Conservation (phyloP, 1,140 invertebrate genomes). For the Zeugodacus cucurbitae region DNA sequence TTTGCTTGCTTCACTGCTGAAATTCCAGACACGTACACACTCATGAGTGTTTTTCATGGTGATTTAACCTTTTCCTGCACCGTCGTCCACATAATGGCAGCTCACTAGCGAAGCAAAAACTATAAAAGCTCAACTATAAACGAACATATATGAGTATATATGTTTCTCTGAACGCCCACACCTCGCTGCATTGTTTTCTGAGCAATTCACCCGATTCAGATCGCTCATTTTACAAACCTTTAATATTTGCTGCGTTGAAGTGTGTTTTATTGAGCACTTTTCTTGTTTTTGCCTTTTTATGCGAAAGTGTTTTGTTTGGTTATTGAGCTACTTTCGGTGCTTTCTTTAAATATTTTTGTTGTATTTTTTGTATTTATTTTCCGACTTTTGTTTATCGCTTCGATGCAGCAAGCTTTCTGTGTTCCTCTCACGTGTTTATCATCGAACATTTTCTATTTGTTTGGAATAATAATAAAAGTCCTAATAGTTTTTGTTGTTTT, state of each 20-base stretch:
- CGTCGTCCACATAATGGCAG: neutral
- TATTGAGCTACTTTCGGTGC: neutral
- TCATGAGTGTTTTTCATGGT: conserved; percentile 26
- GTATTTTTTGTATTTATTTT: neutral
- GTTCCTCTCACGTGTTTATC: neutral
- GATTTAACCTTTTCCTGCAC: conserved; percentile 16
- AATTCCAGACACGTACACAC: conserved; percentile 9
- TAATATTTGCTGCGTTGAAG: neutral
- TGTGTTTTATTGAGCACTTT: neutral
- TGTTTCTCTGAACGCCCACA: neutral
- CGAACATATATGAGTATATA: neutral
- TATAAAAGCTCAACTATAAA: neutral
- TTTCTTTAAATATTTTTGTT: neutral
- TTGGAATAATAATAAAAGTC: neutral
- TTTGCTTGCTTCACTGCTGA: neutral
- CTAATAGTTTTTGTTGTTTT: neutral
- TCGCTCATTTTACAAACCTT: neutral
- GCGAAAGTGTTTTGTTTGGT: neutral
- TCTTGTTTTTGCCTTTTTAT: neutral
- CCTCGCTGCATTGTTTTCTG: neutral
- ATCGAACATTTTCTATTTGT: neutral
- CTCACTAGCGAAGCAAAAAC: neutral
- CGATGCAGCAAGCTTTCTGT: neutral
- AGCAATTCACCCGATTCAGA: too few species aligned
- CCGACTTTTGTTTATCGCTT: neutral